Percentiles rank a stretch among this genome's conserved stretches.
Evolutionary conservation across 2,888 invertebrate species (phyloP).

Genomic region (Cryptocheilus praepositus): DNA sequence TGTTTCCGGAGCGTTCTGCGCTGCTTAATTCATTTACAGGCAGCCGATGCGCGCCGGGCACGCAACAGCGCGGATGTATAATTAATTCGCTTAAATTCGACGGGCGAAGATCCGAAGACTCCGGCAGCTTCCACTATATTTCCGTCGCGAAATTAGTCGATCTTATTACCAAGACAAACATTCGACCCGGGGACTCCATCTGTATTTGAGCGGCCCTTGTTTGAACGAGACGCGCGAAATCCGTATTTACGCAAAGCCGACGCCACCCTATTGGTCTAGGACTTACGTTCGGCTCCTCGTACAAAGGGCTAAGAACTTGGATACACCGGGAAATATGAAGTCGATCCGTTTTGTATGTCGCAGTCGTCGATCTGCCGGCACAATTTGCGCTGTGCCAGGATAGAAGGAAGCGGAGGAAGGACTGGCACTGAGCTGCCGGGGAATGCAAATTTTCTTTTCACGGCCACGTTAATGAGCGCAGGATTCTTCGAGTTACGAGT

Average conservation of each 20-base stretch:
- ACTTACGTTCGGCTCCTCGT: slow-evolving; percentile 55
- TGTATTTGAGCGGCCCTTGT: slow-evolving; percentile 73
- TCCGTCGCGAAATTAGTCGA: slow-evolving; percentile 64
- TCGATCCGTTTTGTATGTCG: slow-evolving; percentile 44
- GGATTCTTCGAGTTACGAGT: too few species aligned
- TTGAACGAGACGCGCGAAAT: slow-evolving; percentile 73
- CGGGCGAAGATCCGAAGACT: background rate
- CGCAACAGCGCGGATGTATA: background rate
- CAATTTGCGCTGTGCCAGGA: background rate
- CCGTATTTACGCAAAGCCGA: slow-evolving; percentile 72
- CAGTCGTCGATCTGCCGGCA: too few species aligned
- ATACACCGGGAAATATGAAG: slow-evolving; percentile 57
- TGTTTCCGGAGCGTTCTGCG: too few species aligned
- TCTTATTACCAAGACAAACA: slow-evolving; percentile 71
- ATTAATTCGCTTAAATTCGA: slow-evolving; percentile 13
- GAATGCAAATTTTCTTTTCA: too few species aligned
- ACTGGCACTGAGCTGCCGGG: background rate
- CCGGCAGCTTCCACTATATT: too few species aligned
- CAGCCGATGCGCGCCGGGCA: too few species aligned
- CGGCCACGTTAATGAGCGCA: too few species aligned
- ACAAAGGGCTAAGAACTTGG: slow-evolving; percentile 67
- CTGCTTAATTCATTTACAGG: too few species aligned
- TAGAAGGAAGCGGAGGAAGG: background rate
- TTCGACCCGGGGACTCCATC: slow-evolving; percentile 68
- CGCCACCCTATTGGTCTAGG: slow-evolving; percentile 61